These are phyloP conservation scores for Mylabris phalerata DNA, from an alignment of 1,140 invertebrate genomes.

Conservation along the genomic window DNA sequence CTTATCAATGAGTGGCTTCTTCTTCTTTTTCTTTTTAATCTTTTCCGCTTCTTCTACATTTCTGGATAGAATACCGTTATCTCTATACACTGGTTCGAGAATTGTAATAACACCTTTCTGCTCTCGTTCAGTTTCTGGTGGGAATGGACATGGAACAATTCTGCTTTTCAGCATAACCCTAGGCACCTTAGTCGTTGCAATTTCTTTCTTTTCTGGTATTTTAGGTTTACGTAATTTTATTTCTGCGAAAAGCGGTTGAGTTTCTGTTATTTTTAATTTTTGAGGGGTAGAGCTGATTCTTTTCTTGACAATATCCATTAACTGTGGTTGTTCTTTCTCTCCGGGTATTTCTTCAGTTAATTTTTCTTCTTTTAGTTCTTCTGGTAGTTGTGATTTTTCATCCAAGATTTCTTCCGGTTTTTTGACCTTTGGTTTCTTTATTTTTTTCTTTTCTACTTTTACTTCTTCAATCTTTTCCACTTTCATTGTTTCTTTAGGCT, in stretches of 20 bases:
- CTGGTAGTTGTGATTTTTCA: constrained; percentile 9
- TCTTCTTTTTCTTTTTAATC: constrained; percentile 33
- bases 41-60: constrained; percentile 64
- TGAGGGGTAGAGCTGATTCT: constrained; percentile 4
- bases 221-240: constrained; percentile 36
- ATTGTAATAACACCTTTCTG: constrained; percentile 46
- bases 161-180: constrained; percentile 61
- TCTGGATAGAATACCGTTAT: constrained; percentile 61
- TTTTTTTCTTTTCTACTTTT: too few species aligned
- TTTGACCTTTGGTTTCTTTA: constrained; percentile 1
- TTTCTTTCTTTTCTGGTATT: constrained; percentile 35
- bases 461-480: constrained; percentile 14
- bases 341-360: constrained; percentile 40
- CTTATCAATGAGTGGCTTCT: constrained; percentile 45
- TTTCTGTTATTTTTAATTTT: constrained; percentile 41
- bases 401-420: constrained; percentile 10
- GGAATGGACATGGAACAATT: constrained; percentile 55
- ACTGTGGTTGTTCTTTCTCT: constrained; percentile 17
- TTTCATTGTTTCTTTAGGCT: constrained; percentile 21
- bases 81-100: constrained; percentile 48
- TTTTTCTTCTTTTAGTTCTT: background rate
- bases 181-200: constrained; percentile 47
- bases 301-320: constrained; percentile 14
- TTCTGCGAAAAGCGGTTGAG: constrained; percentile 36
- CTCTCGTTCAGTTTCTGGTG: constrained; percentile 45